Conservation (phyloP, 2,113 vertebrate genomes). For the Diglossa brunneiventris region DNA sequence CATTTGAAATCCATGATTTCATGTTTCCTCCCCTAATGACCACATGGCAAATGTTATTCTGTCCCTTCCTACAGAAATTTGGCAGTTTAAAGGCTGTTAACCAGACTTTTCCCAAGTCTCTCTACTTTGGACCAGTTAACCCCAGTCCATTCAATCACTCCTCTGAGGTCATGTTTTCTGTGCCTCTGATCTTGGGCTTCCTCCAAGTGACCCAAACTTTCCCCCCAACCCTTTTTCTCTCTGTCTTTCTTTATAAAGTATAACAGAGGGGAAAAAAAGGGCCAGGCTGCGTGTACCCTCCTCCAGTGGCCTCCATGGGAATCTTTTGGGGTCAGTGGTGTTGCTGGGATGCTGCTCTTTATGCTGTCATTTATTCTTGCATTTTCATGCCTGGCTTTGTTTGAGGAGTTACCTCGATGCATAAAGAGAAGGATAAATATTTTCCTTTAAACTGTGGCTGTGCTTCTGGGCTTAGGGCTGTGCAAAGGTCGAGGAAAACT, state of each 20-base stretch:
- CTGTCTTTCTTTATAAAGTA: background rate
- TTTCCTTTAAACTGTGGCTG: constrained; percentile 1
- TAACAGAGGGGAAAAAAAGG: background rate
- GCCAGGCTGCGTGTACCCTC: background rate
- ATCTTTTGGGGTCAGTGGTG: background rate
- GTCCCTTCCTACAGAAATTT: background rate
- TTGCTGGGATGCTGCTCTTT: constrained; percentile 44
- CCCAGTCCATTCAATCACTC: no score
- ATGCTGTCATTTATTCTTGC: background rate
- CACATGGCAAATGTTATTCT: background rate
- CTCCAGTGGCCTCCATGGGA: background rate
- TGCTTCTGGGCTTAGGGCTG: background rate
- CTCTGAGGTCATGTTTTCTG: no score
- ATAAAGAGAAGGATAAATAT: constrained; percentile 13
- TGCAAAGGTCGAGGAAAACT: background rate
- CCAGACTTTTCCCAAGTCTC: background rate
- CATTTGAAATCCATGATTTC: background rate
- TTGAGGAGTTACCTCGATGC: background rate
- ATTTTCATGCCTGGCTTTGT: constrained; percentile 8
- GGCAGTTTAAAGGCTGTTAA: background rate
- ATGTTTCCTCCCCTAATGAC: background rate
- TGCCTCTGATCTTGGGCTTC: no score
- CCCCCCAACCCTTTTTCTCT: background rate
- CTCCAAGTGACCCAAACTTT: background rate
- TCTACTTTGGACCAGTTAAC: background rate